Percentiles rank a stretch among this genome's conserved stretches.
Conservation (phyloP, 2,888 invertebrate genomes). For the Capitulum mitella region DNA sequence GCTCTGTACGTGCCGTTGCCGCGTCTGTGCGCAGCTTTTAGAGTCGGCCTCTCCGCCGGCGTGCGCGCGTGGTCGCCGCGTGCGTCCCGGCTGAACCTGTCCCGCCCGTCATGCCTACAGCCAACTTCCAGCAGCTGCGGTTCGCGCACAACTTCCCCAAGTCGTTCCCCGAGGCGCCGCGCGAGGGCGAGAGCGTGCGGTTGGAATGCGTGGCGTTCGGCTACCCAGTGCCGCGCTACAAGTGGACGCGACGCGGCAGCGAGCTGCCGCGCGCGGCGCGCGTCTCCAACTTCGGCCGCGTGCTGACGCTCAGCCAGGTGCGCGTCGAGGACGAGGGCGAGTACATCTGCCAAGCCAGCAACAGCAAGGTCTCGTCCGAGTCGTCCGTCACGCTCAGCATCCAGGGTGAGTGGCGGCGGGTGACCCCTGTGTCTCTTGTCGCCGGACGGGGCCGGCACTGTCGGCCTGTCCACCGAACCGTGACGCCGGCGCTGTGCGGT, state of each 20-base stretch:
- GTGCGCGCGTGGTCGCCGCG: too few species aligned
- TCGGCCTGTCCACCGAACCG: too few species aligned
- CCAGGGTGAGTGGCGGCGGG: conserved; percentile 50
- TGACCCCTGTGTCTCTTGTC: too few species aligned
- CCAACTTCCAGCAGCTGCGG: conserved; percentile 81
- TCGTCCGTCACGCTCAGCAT: conserved; percentile 73
- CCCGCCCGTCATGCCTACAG: conserved; percentile 43
- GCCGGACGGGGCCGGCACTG: too few species aligned
- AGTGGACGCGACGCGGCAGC: conserved; percentile 73
- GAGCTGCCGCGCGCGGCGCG: conserved; percentile 65
- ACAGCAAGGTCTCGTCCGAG: conserved; percentile 65
- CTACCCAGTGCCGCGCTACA: conserved; percentile 86
- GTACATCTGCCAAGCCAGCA: conserved; percentile 76
- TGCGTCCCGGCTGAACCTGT: too few species aligned
- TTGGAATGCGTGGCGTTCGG: conserved; percentile 94
- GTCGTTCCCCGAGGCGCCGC: conserved; percentile 85
- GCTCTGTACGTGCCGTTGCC: too few species aligned
- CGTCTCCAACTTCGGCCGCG: conserved; percentile 69
- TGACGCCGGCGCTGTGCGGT: too few species aligned
- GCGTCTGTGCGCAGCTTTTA: too few species aligned
- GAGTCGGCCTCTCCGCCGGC: too few species aligned
- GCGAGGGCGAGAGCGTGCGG: conserved; percentile 79
- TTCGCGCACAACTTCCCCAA: conserved; percentile 94
- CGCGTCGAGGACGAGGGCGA: conserved; percentile 89
- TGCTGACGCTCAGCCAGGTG: conserved; percentile 75